phyloP scores from a whole-genome alignment of 2,797 vertebrate species.

The Dipus sagitta region DNA sequence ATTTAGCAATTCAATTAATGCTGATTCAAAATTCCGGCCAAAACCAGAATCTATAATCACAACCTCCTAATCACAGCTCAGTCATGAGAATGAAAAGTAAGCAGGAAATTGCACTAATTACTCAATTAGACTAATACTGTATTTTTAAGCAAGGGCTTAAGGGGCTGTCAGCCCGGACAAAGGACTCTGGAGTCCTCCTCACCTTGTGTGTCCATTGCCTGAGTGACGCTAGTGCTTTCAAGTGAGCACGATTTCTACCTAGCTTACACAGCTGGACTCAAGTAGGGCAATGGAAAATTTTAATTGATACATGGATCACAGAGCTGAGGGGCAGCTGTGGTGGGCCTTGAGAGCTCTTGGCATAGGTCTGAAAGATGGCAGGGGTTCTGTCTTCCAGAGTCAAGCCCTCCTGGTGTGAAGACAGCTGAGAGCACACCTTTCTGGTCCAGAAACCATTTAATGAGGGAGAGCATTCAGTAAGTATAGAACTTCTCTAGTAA shows the following conservation, averaged over 20 bases:
- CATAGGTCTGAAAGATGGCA: background rate
- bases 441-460: background rate
- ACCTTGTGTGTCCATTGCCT: constrained; percentile 36
- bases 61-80: constrained; percentile 81
- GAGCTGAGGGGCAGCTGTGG: background rate
- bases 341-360: background rate
- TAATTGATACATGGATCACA: background rate
- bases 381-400: background rate
- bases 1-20: constrained; percentile 81
- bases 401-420: background rate
- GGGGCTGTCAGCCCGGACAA: constrained; percentile 68
- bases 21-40: constrained; percentile 82
- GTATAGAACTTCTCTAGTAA: background rate
- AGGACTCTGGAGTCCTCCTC: constrained; percentile 34
- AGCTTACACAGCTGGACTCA: background rate
- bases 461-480: background rate
- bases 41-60: constrained; percentile 82
- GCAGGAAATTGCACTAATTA: constrained; percentile 81
- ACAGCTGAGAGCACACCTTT: background rate
- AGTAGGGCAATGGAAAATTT: background rate
- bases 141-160: constrained; percentile 72
- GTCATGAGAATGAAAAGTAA: constrained; percentile 78
- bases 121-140: constrained; percentile 80
- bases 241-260: constrained; percentile 45
- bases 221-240: background rate